Percentiles rank a stretch among this genome's conserved stretches.
Evolutionary conservation across 2,888 invertebrate genomes (phyloP).

Genomic region (Synergus itoensis): DNA sequence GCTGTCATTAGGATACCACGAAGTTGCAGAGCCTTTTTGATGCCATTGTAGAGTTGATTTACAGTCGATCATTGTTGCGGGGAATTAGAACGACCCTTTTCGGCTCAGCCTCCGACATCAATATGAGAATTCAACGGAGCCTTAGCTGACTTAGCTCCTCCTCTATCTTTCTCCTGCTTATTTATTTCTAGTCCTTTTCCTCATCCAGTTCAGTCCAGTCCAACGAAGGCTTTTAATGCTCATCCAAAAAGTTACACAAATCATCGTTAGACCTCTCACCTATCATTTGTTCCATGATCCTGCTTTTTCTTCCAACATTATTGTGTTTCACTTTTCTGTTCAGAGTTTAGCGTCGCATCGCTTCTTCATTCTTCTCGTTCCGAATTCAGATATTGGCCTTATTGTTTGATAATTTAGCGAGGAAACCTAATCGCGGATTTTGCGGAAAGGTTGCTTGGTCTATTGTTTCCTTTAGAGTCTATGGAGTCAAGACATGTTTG

Average conservation of each 20-base stretch:
- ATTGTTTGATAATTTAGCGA: constrained; percentile 8
- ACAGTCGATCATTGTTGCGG: constrained; percentile 37
- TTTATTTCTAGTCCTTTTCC: neutral
- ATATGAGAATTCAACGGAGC: constrained; percentile 25
- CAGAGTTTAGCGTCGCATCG: neutral
- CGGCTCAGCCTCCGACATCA: constrained; percentile 28
- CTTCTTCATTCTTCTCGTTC: neutral
- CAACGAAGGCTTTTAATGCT: neutral
- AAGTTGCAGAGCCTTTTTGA: constrained; percentile 35
- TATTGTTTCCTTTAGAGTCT: neutral
- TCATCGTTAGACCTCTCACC: constrained; percentile 4
- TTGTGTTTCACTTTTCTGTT: constrained; percentile 2
- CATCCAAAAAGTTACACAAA: constrained; percentile 27
- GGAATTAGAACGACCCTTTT: constrained; percentile 35
- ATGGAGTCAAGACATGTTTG: neutral
- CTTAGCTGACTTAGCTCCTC: constrained; percentile 25
- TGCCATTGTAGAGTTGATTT: constrained; percentile 32
- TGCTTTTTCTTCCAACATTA: constrained; percentile 1
- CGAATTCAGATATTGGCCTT: neutral
- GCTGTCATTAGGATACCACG: constrained; percentile 33
- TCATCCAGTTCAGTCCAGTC: constrained; percentile 13
- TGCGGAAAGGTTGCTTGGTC: neutral
- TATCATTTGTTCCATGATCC: constrained; percentile 16
- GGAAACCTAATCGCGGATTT: neutral
- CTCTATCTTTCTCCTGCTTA: constrained; percentile 4